These are phyloP conservation scores for Drosophila yooni DNA, from an alignment of 2,888 invertebrate genomes.

Conservation along the genomic window DNA sequence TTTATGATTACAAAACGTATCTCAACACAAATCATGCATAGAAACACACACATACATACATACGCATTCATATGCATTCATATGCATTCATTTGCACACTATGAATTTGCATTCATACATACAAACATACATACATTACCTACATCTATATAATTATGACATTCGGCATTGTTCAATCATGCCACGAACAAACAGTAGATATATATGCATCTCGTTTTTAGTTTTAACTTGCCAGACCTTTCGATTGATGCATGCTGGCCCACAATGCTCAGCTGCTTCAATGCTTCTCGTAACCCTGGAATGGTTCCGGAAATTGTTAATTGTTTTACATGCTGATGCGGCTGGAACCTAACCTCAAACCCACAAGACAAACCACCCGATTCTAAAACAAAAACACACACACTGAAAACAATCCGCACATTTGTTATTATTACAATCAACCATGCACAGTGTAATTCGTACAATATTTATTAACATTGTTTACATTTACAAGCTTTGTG, in stretches of 20 bases:
- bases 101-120: slow-evolving; percentile 23
- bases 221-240: slow-evolving; percentile 81
- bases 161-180: slow-evolving; percentile 33
- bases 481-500: slow-evolving; percentile 67
- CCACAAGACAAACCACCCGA: slow-evolving; percentile 34
- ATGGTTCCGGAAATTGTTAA: slow-evolving; percentile 75
- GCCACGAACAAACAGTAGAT: slow-evolving; percentile 35
- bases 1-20: slow-evolving; percentile 61
- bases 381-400: not conserved
- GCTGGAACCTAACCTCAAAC: slow-evolving; percentile 61
- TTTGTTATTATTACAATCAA: slow-evolving; percentile 45
- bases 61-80: slow-evolving; percentile 24
- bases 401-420: slow-evolving; percentile 22
- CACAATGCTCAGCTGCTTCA: slow-evolving; percentile 38
- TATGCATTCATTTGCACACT: slow-evolving; percentile 35
- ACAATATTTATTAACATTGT: slow-evolving; percentile 74
- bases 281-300: slow-evolving; percentile 52
- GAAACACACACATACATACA: slow-evolving; percentile 45
- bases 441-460: slow-evolving; percentile 52
- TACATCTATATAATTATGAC: slow-evolving; percentile 33
- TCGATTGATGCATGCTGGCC: slow-evolving; percentile 48
- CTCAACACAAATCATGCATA: slow-evolving; percentile 69
- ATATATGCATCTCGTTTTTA: slow-evolving; percentile 76
- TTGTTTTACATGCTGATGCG: slow-evolving; percentile 67
- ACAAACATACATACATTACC: slow-evolving; percentile 21